Evolutionary conservation across 2,888 invertebrate genomes (phyloP).

Genomic region (Ischnus inquisitorius): DNA sequence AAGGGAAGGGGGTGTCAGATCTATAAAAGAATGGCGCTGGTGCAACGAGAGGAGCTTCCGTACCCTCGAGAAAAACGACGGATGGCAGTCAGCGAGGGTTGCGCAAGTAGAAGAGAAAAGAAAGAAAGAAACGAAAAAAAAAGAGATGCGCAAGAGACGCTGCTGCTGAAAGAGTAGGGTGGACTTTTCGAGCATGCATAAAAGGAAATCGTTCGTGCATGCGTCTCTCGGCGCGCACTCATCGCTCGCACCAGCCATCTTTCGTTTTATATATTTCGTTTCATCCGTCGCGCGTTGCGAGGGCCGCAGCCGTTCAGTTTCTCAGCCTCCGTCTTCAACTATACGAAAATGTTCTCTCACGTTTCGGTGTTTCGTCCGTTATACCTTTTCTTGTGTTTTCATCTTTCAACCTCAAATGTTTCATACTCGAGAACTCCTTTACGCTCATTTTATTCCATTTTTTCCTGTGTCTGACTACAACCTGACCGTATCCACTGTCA

Average conservation of each 20-base stretch:
- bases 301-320: conserved; percentile 55
- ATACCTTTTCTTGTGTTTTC: conserved; percentile 4
- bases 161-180: conserved; percentile 17
- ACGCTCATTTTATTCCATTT: not conserved
- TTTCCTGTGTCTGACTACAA: conserved; percentile 39
- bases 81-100: conserved; percentile 52
- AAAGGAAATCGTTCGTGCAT: conserved; percentile 68
- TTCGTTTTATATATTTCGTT: conserved; percentile 66
- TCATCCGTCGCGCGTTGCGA: conserved; percentile 53
- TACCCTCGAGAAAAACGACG: conserved; percentile 54
- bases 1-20: conserved; percentile 35
- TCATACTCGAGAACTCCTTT: conserved; percentile 15
- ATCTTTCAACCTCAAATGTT: conserved; percentile 23
- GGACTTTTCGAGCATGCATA: conserved; percentile 64
- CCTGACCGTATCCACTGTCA: conserved; percentile 36
- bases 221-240: conserved; percentile 53
- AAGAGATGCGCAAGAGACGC: not conserved
- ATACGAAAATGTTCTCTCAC: conserved; percentile 1
- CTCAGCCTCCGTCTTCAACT: conserved; percentile 8
- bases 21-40: conserved; percentile 55
- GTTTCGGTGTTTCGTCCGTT: conserved; percentile 17
- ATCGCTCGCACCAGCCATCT: conserved; percentile 41
- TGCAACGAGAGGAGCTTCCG: conserved; percentile 52
- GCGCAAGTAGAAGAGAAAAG: conserved; percentile 20
- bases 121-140: conserved; percentile 4